phyloP scores from a whole-genome alignment of 2,797 vertebrate species.

The Anabas testudineus region DNA sequence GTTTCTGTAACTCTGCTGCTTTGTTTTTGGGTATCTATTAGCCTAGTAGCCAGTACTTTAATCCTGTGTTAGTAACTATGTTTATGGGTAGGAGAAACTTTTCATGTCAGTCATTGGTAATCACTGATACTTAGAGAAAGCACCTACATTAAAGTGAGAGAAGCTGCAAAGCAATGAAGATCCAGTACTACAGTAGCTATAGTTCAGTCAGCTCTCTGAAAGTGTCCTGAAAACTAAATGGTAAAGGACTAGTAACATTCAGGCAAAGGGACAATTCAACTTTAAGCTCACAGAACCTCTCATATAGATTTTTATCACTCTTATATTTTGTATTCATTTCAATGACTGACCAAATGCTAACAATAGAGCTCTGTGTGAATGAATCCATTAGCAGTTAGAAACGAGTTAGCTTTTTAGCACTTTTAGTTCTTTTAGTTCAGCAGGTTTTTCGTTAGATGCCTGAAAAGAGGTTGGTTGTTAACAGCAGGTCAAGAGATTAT shows the following conservation, averaged over 20 bases:
- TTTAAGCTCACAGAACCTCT: background rate
- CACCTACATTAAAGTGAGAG: too few relatives aligned
- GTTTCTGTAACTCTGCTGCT: background rate
- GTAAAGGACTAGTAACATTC: too few relatives aligned
- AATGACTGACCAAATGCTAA: too few relatives aligned
- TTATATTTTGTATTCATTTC: too few relatives aligned
- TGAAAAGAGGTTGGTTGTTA: too few relatives aligned
- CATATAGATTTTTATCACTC: background rate
- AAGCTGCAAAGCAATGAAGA: background rate
- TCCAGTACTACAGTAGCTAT: too few relatives aligned
- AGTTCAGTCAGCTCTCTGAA: background rate
- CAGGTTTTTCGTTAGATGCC: too few relatives aligned
- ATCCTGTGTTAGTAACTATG: background rate
- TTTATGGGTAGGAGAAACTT: background rate
- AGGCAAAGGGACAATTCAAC: background rate
- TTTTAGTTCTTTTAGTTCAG: too few relatives aligned
- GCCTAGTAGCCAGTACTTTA: background rate
- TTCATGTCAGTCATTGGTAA: background rate
- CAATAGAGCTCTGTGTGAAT: too few relatives aligned
- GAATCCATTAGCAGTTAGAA: too few relatives aligned
- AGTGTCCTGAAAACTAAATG: background rate
- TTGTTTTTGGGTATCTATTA: background rate
- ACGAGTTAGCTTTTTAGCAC: too few relatives aligned
- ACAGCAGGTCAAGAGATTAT: too few relatives aligned
- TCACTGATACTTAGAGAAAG: background rate